Base-by-base conservation (phyloP, 1,140 invertebrate genomes). In the Heliconius eleuchia region DNA sequence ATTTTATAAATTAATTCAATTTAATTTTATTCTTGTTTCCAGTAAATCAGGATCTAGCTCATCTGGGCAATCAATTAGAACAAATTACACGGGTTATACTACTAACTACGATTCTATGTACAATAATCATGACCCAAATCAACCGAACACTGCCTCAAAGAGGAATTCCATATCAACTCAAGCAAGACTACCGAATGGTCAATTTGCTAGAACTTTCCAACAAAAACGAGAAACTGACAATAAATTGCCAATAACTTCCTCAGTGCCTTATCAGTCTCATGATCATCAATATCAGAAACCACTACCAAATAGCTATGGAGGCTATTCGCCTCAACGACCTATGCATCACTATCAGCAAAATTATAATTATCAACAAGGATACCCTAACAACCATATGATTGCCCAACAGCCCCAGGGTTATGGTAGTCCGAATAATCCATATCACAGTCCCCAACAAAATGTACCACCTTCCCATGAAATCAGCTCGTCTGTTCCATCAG, bases 11-110 rank as follows among this genome's bases (percentile, higher is more conserved):
- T 23, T 60, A 46, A 27, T 60, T 11, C 1, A 27, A 23, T 60
- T 60, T 60, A 2, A 60, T 23, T 60, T 23, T 23, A 66, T 66
- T 66, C 13, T 66, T 85, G 73, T 78, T 95, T 94, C 88, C 87
- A 92, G 93, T 86, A 95, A 95, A 94, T 95, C 94, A 46, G 92
- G 93, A 34, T 95, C 94, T 77, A 95, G 94, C 87, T 94, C 94
- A 34, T 95, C 94, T 3, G 94, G 94, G 42, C 92, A 94, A 82
- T 95, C 94, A 60, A 95, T 88, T 82, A 90, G 94, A 84, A 94
- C 91, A 70, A 95, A 94, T 80, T 92, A 94, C 80, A 94, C 93
- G 73, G 93, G 92, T 55, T 94, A 94, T 80, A 94, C 93, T 74
- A 92, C 93, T 52, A 94, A 94, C 78, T 93, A 87, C 52, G 91